These are phyloP conservation scores for Cantharis nigra DNA, from an alignment of 2,888 invertebrate species.

Conservation along the genomic window DNA sequence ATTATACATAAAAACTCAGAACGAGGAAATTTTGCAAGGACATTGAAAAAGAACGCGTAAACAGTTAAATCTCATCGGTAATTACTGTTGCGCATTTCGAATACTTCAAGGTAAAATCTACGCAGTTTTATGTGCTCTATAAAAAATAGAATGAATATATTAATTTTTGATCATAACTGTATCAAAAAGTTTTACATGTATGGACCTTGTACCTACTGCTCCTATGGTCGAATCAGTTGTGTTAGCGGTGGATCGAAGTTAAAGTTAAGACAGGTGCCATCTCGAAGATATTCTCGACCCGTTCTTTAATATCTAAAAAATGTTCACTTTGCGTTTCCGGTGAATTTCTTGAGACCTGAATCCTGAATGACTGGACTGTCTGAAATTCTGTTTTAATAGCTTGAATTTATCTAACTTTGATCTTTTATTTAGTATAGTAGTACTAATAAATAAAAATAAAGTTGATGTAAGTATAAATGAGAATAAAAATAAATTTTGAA, in stretches of 20 bases:
- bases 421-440: background rate
- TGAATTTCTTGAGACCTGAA: background rate
- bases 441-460: background rate
- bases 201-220: background rate
- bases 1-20: conserved; percentile 2
- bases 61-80: background rate
- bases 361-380: background rate
- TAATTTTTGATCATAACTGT: background rate
- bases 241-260: background rate
- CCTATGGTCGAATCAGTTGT: background rate
- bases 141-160: background rate
- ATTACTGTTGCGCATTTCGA: background rate
- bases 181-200: background rate
- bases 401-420: background rate
- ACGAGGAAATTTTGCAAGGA: conserved; percentile 7
- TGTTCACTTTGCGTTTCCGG: background rate
- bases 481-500: background rate
- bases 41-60: background rate
- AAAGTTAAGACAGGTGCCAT: background rate
- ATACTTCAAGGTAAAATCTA: background rate
- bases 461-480: background rate
- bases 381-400: background rate
- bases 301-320: conserved; percentile 3
- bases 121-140: background rate
- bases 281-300: background rate